phyloP scores from a whole-genome alignment of 2,888 invertebrate genomes.

The Ceratothoa steindachneri region DNA sequence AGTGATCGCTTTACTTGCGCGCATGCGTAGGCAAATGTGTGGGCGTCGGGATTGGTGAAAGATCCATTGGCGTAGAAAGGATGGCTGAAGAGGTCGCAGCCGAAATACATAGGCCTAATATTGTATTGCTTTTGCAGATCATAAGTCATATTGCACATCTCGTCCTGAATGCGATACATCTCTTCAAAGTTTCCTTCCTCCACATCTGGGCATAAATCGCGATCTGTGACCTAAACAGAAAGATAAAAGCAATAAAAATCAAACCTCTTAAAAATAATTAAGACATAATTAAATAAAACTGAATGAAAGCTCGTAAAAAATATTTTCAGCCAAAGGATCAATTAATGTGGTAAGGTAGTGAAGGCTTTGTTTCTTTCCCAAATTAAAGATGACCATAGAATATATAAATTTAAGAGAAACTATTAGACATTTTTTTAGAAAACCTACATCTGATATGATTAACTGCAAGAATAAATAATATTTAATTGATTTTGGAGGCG shows the following conservation, averaged over 20 bases:
- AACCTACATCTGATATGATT: no score
- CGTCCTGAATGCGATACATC: conserved; percentile 53
- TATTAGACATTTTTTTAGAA: no score
- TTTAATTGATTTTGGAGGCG: no score
- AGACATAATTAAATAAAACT: not conserved
- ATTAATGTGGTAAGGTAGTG: no score
- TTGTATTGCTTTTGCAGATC: conserved; percentile 54
- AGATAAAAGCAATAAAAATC: not conserved
- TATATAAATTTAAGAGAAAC: no score
- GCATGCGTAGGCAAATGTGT: conserved; percentile 43
- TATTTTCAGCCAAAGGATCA: no score
- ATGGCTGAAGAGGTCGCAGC: conserved; percentile 55
- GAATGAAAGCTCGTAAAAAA: not conserved
- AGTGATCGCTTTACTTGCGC: conserved; percentile 38
- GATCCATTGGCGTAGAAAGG: conserved; percentile 50
- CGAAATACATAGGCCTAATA: conserved; percentile 54
- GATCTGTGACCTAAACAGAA: conserved; percentile 50
- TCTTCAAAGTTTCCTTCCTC: conserved; percentile 52
- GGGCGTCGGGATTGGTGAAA: conserved; percentile 37
- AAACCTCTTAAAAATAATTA: not conserved
- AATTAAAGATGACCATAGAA: no score
- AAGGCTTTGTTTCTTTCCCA: no score
- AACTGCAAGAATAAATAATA: no score
- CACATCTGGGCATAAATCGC: conserved; percentile 55
- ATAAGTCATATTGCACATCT: conserved; percentile 51